These are phyloP conservation scores for Coelopa frigida DNA, from an alignment of 1,140 invertebrate genomes.

Conservation along the genomic window DNA sequence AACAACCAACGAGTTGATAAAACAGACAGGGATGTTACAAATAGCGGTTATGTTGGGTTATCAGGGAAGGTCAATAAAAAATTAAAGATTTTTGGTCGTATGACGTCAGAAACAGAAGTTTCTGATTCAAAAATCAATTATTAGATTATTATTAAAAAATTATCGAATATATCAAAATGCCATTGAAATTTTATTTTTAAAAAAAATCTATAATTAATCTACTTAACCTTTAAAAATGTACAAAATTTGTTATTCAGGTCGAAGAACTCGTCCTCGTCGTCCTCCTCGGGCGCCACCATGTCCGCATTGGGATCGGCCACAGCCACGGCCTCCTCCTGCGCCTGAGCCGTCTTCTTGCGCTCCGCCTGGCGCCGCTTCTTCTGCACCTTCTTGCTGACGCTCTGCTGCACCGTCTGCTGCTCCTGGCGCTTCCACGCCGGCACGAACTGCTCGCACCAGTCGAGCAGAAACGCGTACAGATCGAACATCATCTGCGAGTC, in stretches of 20 bases:
- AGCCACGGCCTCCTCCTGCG: not conserved
- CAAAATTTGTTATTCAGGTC: constrained; percentile 45
- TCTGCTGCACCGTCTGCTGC: constrained; percentile 8
- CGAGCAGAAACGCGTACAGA: constrained; percentile 36
- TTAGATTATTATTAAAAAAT: too few relatives aligned
- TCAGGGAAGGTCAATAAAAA: too few relatives aligned
- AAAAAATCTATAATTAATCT: too few relatives aligned
- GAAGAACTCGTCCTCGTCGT: constrained; percentile 28
- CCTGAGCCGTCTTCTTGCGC: constrained; percentile 19
- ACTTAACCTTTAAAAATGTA: constrained; percentile 22
- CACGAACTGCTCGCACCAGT: constrained; percentile 29
- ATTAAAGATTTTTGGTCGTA: too few relatives aligned
- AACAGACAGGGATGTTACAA: not conserved
- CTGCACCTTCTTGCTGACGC: constrained; percentile 26
- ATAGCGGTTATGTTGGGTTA: too few relatives aligned
- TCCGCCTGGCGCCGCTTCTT: constrained; percentile 34
- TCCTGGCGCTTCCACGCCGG: constrained; percentile 26
- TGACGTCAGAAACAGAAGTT: too few relatives aligned
- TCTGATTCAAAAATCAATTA: too few relatives aligned
- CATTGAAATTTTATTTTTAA: too few relatives aligned
- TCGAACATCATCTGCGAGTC: constrained; percentile 48
- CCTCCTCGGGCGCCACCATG: constrained; percentile 17
- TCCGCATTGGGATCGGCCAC: constrained; percentile 25
- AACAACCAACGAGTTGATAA: not conserved
- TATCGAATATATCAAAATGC: too few relatives aligned